These are phyloP conservation scores for pig (Sus scrofa) DNA, from an alignment of 2,113 vertebrate genomes.

Conservation along the genomic window DNA sequence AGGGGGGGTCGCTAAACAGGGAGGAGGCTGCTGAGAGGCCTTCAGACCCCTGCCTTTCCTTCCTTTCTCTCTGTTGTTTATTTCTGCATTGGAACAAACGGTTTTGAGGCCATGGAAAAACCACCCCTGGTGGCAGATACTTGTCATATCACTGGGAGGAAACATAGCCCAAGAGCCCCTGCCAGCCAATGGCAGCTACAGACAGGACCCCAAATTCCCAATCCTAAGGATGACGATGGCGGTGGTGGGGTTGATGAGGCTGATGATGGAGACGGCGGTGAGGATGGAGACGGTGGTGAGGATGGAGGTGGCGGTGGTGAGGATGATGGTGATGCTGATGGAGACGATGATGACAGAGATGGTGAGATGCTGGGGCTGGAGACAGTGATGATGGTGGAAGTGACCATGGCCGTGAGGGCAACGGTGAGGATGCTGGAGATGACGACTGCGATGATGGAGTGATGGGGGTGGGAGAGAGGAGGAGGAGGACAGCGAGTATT, in stretches of 20 bases:
- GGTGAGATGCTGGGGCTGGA: fast-evolving
- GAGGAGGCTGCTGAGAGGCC: background rate
- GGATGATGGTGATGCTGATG: background rate
- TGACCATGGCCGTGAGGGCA: no score
- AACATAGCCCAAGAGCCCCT: no score
- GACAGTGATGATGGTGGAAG: background rate
- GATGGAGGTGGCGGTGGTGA: background rate
- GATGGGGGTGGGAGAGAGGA: background rate
- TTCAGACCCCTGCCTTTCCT: background rate
- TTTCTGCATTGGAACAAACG: background rate
- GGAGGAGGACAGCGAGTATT: no score
- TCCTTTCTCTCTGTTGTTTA: background rate
- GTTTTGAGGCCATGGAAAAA: background rate
- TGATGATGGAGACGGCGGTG: background rate
- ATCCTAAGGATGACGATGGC: fast-evolving
- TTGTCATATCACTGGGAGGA: background rate
- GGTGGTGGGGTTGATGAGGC: background rate
- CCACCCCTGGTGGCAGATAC: background rate
- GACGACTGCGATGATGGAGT: background rate
- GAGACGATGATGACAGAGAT: background rate
- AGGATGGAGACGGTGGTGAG: background rate
- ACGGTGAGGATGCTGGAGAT: background rate
- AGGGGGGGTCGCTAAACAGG: background rate
- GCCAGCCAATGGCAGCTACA: background rate
- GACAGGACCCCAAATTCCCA: background rate